Evolutionary conservation across 2,113 vertebrate species (phyloP).

Genomic region (Marmota monax): DNA sequence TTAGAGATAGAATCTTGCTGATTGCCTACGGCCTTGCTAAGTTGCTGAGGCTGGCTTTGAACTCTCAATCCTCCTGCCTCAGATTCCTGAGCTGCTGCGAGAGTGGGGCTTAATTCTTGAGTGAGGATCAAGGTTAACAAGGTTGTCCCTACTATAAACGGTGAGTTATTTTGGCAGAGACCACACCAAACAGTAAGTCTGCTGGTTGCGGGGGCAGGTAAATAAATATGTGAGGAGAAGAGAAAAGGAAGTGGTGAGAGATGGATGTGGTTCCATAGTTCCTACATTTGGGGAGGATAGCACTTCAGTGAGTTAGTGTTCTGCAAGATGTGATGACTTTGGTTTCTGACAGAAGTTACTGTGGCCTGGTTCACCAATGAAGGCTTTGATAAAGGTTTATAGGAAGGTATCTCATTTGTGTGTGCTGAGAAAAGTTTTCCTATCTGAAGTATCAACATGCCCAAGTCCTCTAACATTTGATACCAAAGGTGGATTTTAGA

Average conservation of each 20-base stretch:
- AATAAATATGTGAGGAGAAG: not conserved
- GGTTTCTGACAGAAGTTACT: not conserved
- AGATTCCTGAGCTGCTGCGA: no score
- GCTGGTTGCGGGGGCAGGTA: not conserved
- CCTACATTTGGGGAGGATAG: not conserved
- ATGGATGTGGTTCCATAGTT: not conserved
- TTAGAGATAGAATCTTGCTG: no score
- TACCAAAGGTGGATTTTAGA: not conserved
- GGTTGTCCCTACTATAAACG: not conserved
- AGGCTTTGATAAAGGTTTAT: not conserved
- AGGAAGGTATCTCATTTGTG: not conserved
- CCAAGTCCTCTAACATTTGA: not conserved
- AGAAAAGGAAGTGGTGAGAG: not conserved
- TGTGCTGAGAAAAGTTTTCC: not conserved
- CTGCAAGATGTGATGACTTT: not conserved
- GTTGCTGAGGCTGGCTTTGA: no score
- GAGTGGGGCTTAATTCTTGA: not conserved
- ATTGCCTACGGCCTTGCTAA: no score
- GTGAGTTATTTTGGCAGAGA: not conserved
- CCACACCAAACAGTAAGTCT: not conserved
- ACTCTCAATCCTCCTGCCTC: no score
- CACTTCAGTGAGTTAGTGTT: not conserved
- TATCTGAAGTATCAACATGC: not conserved
- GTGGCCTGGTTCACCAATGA: not conserved
- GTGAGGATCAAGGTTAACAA: not conserved